Evolutionary conservation across 2,888 invertebrate genomes (phyloP).

Genomic region (Clanis bilineata): DNA sequence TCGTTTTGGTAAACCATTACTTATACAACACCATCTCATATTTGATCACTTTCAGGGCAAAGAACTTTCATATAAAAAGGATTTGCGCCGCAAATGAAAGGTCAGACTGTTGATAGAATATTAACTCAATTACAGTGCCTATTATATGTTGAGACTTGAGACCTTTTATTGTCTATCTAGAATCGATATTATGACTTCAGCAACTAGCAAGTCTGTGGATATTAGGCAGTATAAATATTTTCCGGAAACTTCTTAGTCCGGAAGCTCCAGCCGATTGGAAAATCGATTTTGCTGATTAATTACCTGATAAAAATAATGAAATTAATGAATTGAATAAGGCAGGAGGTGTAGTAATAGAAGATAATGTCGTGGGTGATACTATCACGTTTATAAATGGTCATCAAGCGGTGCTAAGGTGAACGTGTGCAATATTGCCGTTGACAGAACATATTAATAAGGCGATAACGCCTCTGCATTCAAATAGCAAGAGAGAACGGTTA

Average conservation of each 20-base stretch:
- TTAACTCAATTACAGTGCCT: conserved; percentile 2
- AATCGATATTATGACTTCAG: background rate
- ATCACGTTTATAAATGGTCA: conserved; percentile 49
- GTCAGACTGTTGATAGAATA: conserved; percentile 8
- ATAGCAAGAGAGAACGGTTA: conserved; percentile 4
- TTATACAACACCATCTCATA: background rate
- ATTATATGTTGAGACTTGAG: background rate
- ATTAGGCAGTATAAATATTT: no score
- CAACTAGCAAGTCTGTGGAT: no score
- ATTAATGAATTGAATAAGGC: background rate
- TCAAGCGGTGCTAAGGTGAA: conserved; percentile 59
- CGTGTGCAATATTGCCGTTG: conserved; percentile 47
- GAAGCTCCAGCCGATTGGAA: background rate
- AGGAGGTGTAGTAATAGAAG: conserved; percentile 19
- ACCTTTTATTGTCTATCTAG: background rate
- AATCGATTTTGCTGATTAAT: background rate
- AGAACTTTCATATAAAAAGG: background rate
- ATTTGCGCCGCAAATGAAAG: background rate
- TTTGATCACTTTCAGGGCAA: background rate
- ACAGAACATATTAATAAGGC: conserved; percentile 45
- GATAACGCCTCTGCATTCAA: conserved; percentile 51
- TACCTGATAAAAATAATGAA: background rate
- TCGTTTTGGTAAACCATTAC: background rate
- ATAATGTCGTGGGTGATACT: conserved; percentile 50
- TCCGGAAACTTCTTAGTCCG: no score